A percentile compares a stretch with the other conserved stretches of the same genome.
Conservation (phyloP, 2,113 vertebrate genomes). For the Empidonax traillii region DNA sequence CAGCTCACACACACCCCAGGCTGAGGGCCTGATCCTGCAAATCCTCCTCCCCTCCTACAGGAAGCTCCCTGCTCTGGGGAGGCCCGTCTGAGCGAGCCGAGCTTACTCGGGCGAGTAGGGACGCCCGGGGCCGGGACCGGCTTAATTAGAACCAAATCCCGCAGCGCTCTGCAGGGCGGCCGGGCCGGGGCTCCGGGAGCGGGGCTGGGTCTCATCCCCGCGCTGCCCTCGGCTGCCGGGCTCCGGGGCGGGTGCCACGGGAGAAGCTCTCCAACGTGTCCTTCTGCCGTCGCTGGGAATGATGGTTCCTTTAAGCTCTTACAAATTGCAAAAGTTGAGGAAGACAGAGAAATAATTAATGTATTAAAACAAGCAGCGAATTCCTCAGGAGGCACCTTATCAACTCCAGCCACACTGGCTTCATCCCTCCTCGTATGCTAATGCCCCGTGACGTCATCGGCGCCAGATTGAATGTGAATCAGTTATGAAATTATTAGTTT, state of each 20-base stretch:
- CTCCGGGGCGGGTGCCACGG: neutral
- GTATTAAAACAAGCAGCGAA: slow-evolving; percentile 77
- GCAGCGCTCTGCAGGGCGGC: neutral
- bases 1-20: neutral
- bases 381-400: slow-evolving; percentile 81
- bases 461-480: slow-evolving; percentile 58
- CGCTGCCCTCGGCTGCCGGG: neutral
- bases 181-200: neutral
- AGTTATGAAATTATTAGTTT: slow-evolving; percentile 71
- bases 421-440: slow-evolving; percentile 74
- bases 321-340: slow-evolving; percentile 58
- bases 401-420: slow-evolving; percentile 72
- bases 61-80: neutral
- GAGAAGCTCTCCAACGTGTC: neutral
- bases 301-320: slow-evolving; percentile 59
- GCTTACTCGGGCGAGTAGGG: neutral
- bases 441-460: slow-evolving; percentile 76
- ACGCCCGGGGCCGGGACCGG: neutral
- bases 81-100: neutral
- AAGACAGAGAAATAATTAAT: slow-evolving; percentile 79
- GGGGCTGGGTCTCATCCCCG: neutral
- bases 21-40: neutral
- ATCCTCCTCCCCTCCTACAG: neutral
- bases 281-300: neutral
- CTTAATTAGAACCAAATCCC: neutral